phyloP scores from a whole-genome alignment of 1,140 invertebrate genomes.

The Mactra quadrangularis region DNA sequence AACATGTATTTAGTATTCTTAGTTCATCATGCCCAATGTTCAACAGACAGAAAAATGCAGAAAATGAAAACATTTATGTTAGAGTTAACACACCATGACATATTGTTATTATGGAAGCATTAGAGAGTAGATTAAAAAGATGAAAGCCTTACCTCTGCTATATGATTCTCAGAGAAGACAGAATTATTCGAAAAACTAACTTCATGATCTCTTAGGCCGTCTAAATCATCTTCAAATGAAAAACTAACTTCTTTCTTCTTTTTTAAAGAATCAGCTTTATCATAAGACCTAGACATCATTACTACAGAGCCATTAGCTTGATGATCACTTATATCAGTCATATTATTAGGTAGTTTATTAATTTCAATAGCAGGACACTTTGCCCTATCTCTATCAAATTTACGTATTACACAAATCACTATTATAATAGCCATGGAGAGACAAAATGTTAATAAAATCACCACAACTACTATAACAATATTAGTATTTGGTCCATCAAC shows the following conservation, averaged over 20 bases:
- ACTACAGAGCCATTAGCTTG: conserved; percentile 28
- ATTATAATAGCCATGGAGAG: conserved; percentile 72
- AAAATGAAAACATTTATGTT: too few species aligned
- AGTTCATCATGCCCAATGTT: too few species aligned
- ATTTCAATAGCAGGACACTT: conserved; percentile 54
- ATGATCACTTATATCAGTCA: conserved; percentile 53
- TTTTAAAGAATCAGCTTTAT: conserved; percentile 56
- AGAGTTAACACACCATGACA: too few species aligned
- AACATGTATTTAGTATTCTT: too few species aligned
- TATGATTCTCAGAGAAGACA: conserved; percentile 34
- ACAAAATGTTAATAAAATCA: conserved; percentile 72
- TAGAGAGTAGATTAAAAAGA: too few species aligned
- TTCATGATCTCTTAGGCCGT: conserved; percentile 57
- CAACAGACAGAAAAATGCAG: too few species aligned
- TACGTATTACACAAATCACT: conserved; percentile 72
- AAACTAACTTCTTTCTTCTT: conserved; percentile 74
- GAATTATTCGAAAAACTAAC: conserved; percentile 55
- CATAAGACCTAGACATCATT: conserved; percentile 42
- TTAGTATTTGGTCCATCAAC: conserved; percentile 65
- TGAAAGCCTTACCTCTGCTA: too few species aligned
- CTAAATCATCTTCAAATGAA: conserved; percentile 69
- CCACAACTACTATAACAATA: conserved; percentile 74
- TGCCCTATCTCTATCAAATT: conserved; percentile 57
- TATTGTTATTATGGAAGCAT: too few species aligned
- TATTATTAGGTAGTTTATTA: conserved; percentile 60